Conservation (phyloP, 2,113 vertebrate genomes). For the Lampris megalopsis region DNA sequence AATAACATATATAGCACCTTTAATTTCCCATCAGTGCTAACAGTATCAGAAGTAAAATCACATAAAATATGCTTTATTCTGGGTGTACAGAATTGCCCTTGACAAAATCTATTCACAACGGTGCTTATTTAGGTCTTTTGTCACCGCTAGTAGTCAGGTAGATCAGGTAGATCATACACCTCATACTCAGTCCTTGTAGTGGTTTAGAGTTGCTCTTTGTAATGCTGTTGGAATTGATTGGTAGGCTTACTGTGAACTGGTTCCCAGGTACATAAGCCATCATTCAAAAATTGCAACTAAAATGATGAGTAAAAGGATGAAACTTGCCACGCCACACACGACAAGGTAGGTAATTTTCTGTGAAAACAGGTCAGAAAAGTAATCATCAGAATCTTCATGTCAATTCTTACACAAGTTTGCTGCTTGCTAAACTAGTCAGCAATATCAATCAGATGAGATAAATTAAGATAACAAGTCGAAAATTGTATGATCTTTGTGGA, state of each 20-base stretch:
- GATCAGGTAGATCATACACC: conserved; percentile 10
- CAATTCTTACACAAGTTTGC: too few species aligned
- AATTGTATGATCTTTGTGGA: too few species aligned
- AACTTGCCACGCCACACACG: conserved; percentile 81
- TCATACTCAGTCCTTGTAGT: conserved; percentile 10
- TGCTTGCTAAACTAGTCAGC: too few species aligned
- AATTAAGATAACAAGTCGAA: too few species aligned
- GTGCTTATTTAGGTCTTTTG: conserved; percentile 18
- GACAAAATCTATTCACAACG: background rate
- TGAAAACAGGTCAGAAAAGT: conserved; percentile 59
- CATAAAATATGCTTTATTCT: background rate
- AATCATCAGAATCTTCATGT: background rate
- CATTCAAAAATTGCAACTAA: conserved; percentile 76
- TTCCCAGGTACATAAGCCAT: conserved; percentile 37
- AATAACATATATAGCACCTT: too few species aligned
- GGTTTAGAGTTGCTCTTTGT: conserved; percentile 19
- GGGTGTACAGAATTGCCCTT: conserved; percentile 5
- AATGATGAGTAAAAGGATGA: conserved; percentile 88
- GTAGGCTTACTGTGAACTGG: conserved; percentile 23
- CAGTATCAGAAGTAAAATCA: background rate
- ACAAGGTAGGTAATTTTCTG: conserved; percentile 89
- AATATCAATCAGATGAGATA: too few species aligned
- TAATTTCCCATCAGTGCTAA: conserved; percentile 13
- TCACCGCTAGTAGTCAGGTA: conserved; percentile 13
- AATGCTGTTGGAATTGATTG: conserved; percentile 41